Evolutionary conservation across 2,113 vertebrate genomes (phyloP), one percentile per base, ranked within the genome.

Genomic region (Numida meleagris): DNA sequence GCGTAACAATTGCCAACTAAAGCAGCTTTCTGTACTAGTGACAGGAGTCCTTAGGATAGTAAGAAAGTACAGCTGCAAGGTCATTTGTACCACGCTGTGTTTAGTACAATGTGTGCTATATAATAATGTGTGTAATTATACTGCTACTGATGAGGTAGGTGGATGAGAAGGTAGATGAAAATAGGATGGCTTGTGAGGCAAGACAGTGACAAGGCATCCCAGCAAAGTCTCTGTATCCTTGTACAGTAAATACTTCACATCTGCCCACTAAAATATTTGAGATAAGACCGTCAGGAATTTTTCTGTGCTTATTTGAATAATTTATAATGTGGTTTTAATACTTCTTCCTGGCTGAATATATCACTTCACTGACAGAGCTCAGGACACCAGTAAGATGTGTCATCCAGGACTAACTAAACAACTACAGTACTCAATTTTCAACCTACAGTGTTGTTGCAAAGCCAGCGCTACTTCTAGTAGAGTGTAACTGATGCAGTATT

Each of bases 261-360:
- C 67, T 89, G 50, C 79, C 75, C 68, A 80, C 68, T 75, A 61
- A 81, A 94, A 87, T 84, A 91, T 58, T 86, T 87, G 74, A 82
- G 38, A 73, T 86, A 88, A 92, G 63, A 20, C 43, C 72, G 40
- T 61, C 13, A 14, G 50, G 46, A 95, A 65, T 75, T 88, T 89
- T 86, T 93, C 65, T 86, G 57, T 88, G 62, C 59, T 76, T 84
- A 71, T 85, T 92, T 96, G 86, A 93, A 95, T 94, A 95, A 94
- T 96, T 95, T 90, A 78, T 89, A 34, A 73, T 68, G 42, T 89
- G 73, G 90, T 79, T 94, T 93, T 95, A 88, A 77, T 90, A 68
- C 33, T 86, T 80, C 40, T 89, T 89, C 62, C 63, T 83, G 19
- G 29, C 27, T 94, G 80, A 84, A 79, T 92, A 16, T 80, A 77